These are phyloP conservation scores for Lochmaea capreae DNA, from an alignment of 2,888 invertebrate genomes.

Conservation along the genomic window DNA sequence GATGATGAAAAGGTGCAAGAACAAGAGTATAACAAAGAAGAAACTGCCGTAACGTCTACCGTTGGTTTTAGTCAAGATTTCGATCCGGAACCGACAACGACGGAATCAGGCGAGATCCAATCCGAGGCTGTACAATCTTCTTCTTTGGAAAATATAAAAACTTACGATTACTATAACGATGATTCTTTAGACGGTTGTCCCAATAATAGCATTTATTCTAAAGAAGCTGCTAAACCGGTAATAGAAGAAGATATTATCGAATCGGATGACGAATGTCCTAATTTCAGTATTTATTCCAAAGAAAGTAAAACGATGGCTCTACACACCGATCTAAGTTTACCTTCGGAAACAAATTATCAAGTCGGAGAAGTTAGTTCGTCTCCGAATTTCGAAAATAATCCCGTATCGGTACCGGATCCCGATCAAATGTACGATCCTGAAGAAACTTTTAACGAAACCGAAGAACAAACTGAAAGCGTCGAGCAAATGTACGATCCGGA, in stretches of 20 bases:
- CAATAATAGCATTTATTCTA: constrained; percentile 86
- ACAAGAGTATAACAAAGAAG: constrained; percentile 51
- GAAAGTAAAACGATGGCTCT: constrained; percentile 81
- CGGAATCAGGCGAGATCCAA: constrained; percentile 51
- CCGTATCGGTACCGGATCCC: constrained; percentile 22
- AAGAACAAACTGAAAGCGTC: constrained; percentile 14
- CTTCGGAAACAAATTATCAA: constrained; percentile 39
- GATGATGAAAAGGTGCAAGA: constrained; percentile 63
- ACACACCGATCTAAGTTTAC: constrained; percentile 62
- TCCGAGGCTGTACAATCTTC: constrained; percentile 57
- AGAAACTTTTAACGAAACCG: constrained; percentile 10
- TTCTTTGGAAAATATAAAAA: constrained; percentile 44
- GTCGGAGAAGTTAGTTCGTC: constrained; percentile 44
- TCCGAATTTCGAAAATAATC: constrained; percentile 34
- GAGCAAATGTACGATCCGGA: constrained; percentile 36
- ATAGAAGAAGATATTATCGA: constrained; percentile 66
- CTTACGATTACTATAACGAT: constrained; percentile 41
- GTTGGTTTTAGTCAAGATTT: constrained; percentile 41
- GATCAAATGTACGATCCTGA: constrained; percentile 34
- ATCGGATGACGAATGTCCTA: constrained; percentile 80
- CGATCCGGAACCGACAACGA: constrained; percentile 17
- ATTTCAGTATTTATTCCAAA: constrained; percentile 86
- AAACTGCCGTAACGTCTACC: constrained; percentile 53
- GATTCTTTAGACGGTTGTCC: constrained; percentile 73
- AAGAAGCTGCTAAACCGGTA: constrained; percentile 69